Conservation (phyloP, 1,140 invertebrate genomes). For the Drosophila sp. region DNA sequence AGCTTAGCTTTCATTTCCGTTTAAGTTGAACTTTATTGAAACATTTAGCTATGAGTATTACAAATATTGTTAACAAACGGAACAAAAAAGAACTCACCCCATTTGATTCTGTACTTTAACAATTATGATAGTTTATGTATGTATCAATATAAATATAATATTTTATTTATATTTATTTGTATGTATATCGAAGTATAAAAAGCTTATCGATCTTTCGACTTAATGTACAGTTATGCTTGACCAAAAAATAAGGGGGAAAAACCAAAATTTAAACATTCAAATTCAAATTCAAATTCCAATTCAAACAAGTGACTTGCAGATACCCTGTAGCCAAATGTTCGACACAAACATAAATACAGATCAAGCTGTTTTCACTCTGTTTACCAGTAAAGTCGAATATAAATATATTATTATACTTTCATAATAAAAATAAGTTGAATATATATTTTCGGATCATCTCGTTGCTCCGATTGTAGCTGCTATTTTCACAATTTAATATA, state of each 20-base stretch:
- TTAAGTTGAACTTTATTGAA: constrained; percentile 51
- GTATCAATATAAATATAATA: constrained; percentile 1
- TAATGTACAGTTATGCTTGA: constrained; percentile 26
- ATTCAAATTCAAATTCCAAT: too few species aligned
- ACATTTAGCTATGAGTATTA: constrained; percentile 32
- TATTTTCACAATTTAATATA: too few species aligned
- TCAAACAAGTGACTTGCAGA: too few species aligned
- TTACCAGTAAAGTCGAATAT: too few species aligned
- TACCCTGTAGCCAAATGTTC: neutral
- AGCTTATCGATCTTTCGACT: constrained; percentile 27
- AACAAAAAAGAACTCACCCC: constrained; percentile 4
- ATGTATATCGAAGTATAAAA: constrained; percentile 32
- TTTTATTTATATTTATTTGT: neutral
- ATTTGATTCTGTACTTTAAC: constrained; percentile 18
- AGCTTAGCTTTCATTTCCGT: constrained; percentile 45
- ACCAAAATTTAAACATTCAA: neutral
- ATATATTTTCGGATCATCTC: too few species aligned
- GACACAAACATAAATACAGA: too few species aligned
- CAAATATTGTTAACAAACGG: constrained; percentile 20
- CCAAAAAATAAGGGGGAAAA: neutral
- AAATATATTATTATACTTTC: too few species aligned
- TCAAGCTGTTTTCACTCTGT: too few species aligned
- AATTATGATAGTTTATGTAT: constrained; percentile 26
- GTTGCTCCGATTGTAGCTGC: too few species aligned
- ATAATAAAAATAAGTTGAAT: too few species aligned